Percentiles rank a stretch among this genome's conserved stretches.
Conservation (phyloP, 1,140 invertebrate species). For the Rhyzopertha dominica region DNA sequence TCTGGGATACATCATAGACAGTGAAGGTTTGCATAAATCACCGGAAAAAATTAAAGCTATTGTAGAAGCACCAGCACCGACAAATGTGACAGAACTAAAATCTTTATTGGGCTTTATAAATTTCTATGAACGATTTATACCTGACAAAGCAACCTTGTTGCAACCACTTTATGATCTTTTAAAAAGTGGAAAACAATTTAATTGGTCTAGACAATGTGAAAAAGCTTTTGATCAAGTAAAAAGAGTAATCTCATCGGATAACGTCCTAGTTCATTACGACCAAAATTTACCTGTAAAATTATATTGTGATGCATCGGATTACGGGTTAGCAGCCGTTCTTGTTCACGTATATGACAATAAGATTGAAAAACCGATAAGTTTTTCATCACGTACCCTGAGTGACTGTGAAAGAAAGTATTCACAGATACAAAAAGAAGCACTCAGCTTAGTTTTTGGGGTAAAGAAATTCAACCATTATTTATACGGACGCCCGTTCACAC, state of each 20-base stretch:
- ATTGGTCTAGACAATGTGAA: slow-evolving; percentile 28
- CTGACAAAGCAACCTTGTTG: slow-evolving; percentile 29
- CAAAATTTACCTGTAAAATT: slow-evolving; percentile 26
- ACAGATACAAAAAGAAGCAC: slow-evolving; percentile 52
- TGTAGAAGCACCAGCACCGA: slow-evolving; percentile 24
- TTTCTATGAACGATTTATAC: slow-evolving; percentile 38
- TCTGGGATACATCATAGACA: slow-evolving; percentile 38
- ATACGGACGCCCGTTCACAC: slow-evolving; percentile 48
- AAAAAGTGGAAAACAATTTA: slow-evolving; percentile 41
- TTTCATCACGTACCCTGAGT: slow-evolving; percentile 45
- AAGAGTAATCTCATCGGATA: slow-evolving; percentile 28
- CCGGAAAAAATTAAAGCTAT: slow-evolving; percentile 42
- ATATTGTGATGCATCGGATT: slow-evolving; percentile 27
- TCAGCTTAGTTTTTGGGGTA: slow-evolving; percentile 50
- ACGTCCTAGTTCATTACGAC: slow-evolving; percentile 26
- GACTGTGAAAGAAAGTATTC: slow-evolving; percentile 47
- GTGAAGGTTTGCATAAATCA: slow-evolving; percentile 34
- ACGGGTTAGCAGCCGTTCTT: slow-evolving; percentile 32
- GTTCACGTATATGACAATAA: slow-evolving; percentile 30
- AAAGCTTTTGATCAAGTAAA: slow-evolving; percentile 31
- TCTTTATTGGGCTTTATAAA: slow-evolving; percentile 41
- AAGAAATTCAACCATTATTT: slow-evolving; percentile 53
- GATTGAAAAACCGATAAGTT: slow-evolving; percentile 44
- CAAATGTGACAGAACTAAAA: slow-evolving; percentile 32
- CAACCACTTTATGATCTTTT: slow-evolving; percentile 34